These are phyloP conservation scores for Phenganax stokvisi DNA, from an alignment of 92 coral and sea anemone species.

Conservation along the genomic window DNA sequence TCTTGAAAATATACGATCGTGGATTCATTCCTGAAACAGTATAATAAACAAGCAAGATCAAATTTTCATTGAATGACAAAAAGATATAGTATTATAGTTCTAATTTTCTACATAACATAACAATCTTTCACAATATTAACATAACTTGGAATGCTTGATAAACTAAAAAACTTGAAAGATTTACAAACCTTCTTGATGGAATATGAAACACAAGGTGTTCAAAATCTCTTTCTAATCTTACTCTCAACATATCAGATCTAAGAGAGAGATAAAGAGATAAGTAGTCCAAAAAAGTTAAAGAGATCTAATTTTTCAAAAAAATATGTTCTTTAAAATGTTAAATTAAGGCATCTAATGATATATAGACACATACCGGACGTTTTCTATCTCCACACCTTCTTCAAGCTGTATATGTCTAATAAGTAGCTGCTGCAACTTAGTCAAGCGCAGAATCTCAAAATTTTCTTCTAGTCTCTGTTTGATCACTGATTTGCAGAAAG, in stretches of 20 bases:
- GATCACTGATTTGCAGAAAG: constrained; percentile 29
- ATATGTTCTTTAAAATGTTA: neutral
- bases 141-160: constrained; percentile 3
- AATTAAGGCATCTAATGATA: neutral
- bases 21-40: constrained; percentile 29
- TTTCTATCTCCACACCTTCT: constrained; percentile 27
- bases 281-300: neutral
- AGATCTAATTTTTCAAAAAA: neutral
- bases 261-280: neutral
- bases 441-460: constrained; percentile 33
- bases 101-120: neutral
- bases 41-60: neutral
- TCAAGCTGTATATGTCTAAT: constrained; percentile 29
- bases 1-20: constrained; percentile 16
- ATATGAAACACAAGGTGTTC: constrained; percentile 23
- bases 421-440: constrained; percentile 32
- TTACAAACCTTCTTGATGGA: constrained; percentile 39
- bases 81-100: neutral
- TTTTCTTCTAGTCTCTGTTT: constrained; percentile 17
- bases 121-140: neutral
- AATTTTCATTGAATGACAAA: neutral
- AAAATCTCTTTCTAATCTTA: constrained; percentile 28
- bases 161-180: constrained; percentile 17
- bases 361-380: constrained; percentile 22
- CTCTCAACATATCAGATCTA: constrained; percentile 33